Conservation (phyloP, 1,140 invertebrate species). For the Elymnias hypermnestra region DNA sequence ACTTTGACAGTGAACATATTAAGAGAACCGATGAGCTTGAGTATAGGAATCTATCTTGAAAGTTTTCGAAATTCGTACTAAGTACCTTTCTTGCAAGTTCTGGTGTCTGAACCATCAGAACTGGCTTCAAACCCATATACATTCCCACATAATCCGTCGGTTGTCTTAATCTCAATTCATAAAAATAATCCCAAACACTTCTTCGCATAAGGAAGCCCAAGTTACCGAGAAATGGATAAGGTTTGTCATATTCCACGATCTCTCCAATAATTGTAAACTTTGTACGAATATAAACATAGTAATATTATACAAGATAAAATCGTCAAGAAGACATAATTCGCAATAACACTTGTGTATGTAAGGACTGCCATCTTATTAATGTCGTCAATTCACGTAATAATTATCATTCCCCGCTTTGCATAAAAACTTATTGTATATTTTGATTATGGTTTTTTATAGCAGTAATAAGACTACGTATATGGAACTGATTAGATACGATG, state of each 20-base stretch:
- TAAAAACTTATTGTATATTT: no score
- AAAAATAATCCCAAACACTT: slow-evolving; percentile 40
- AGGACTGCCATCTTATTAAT: background rate
- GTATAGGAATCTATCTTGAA: slow-evolving; percentile 44
- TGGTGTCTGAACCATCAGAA: slow-evolving; percentile 40
- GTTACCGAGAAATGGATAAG: slow-evolving; percentile 36
- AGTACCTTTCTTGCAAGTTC: slow-evolving; percentile 41
- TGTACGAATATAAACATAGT: slow-evolving; percentile 12
- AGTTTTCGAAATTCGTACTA: slow-evolving; percentile 42
- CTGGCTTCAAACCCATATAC: slow-evolving; percentile 40
- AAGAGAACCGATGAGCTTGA: slow-evolving; percentile 44
- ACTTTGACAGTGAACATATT: slow-evolving; percentile 57
- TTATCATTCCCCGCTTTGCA: no score
- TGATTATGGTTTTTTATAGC: no score
- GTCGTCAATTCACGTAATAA: no score
- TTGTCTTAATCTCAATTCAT: slow-evolving; percentile 33
- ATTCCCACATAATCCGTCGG: slow-evolving; percentile 41
- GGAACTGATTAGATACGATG: no score
- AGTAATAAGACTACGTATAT: no score
- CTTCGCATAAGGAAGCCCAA: slow-evolving; percentile 41
- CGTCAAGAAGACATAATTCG: background rate
- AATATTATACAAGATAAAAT: background rate
- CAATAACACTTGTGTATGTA: slow-evolving; percentile 2
- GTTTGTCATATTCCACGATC: slow-evolving; percentile 38
- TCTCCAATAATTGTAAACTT: slow-evolving; percentile 39